Evolutionary conservation across 2,797 vertebrate species (phyloP).

Genomic region (Tragopan temminckii): DNA sequence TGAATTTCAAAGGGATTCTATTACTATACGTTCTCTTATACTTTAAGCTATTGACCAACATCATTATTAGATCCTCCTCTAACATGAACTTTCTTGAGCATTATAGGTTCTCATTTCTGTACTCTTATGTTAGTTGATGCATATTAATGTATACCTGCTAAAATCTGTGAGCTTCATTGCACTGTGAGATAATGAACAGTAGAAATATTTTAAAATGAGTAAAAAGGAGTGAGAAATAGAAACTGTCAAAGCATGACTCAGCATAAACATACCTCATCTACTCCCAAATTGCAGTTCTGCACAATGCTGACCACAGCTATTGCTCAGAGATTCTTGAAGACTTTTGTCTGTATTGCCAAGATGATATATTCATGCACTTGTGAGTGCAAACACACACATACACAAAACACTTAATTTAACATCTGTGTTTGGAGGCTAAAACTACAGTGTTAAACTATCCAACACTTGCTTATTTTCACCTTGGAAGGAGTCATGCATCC

Average conservation of each 20-base stretch:
- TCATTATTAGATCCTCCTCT: not conserved
- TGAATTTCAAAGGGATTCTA: not conserved
- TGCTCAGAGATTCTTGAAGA: slow-evolving; percentile 1
- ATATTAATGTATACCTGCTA: not conserved
- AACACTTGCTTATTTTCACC: not conserved
- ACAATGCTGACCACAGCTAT: not conserved
- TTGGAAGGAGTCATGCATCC: not conserved
- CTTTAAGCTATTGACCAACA: not conserved
- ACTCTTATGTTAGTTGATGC: not conserved
- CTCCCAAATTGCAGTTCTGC: not conserved
- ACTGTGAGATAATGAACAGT: not conserved
- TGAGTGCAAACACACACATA: no score
- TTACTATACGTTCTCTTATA: not conserved
- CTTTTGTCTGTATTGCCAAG: not conserved
- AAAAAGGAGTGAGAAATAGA: not conserved
- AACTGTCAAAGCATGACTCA: not conserved
- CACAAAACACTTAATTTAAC: not conserved
- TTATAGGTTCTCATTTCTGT: not conserved
- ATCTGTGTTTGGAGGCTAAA: not conserved
- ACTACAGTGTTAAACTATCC: not conserved
- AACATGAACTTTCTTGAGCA: not conserved
- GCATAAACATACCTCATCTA: slow-evolving; percentile 10
- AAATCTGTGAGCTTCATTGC: not conserved
- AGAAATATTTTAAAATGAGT: not conserved
- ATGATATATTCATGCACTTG: not conserved